These are phyloP conservation scores for Cyprichromis sp. DNA, from an alignment of 2,113 vertebrate genomes.

Conservation along the genomic window DNA sequence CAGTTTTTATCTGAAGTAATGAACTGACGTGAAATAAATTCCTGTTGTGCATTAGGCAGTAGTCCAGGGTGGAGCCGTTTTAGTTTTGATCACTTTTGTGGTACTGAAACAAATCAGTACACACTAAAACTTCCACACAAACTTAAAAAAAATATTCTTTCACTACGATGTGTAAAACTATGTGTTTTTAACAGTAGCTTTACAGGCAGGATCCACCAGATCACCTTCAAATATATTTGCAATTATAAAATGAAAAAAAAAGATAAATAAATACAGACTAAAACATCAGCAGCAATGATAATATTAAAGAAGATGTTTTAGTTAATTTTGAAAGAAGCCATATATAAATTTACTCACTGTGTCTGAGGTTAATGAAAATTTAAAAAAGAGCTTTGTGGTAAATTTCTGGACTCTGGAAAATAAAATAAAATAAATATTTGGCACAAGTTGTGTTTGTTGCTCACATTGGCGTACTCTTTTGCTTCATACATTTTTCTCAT, in stretches of 20 bases:
- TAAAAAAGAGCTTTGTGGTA: background rate
- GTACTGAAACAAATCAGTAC: background rate
- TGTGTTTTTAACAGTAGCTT: background rate
- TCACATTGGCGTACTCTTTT: background rate
- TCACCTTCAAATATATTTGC: background rate
- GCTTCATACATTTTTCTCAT: background rate
- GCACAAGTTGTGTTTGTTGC: background rate
- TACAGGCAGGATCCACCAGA: background rate
- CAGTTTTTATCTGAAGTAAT: background rate
- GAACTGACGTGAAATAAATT: background rate
- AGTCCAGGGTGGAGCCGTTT: background rate
- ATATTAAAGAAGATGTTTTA: background rate
- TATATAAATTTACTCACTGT: background rate
- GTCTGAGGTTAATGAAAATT: background rate
- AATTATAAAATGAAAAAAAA: background rate
- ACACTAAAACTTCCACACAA: background rate
- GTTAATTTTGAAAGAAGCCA: background rate
- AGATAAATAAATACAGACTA: background rate
- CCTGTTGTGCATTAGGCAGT: background rate
- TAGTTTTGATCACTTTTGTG: background rate
- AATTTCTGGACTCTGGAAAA: background rate
- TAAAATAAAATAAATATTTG: background rate
- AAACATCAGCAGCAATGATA: background rate
- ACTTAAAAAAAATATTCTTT: rapidly evolving
- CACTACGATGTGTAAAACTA: background rate